Percentiles rank a stretch among this genome's conserved stretches.
phyloP scores from a whole-genome alignment of 2,888 invertebrate species.

The Tenthredo mesomela region DNA sequence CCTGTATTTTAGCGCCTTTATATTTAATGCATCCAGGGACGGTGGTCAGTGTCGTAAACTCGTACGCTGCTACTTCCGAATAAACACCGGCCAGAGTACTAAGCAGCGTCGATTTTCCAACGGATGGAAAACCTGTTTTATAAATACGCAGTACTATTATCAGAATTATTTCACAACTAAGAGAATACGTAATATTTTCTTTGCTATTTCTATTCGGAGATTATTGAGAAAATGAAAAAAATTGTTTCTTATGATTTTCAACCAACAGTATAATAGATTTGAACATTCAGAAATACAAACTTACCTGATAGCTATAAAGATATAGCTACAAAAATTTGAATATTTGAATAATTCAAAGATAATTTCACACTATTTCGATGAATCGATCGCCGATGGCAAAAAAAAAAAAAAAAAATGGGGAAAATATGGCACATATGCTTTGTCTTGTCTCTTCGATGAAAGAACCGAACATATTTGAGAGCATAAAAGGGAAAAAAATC shows the following conservation, averaged over 20 bases:
- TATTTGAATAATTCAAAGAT: not conserved
- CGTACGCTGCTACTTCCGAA: conserved; percentile 99
- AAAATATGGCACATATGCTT: not conserved
- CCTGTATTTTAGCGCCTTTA: conserved; percentile 99
- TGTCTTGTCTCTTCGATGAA: not conserved
- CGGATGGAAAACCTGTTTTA: conserved; percentile 94
- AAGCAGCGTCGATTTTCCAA: conserved; percentile 98
- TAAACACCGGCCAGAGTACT: conserved; percentile 99
- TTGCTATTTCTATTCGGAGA: not conserved
- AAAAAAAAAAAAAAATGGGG: not conserved
- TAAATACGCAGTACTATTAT: not conserved
- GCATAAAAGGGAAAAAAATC: not conserved
- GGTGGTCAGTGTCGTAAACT: conserved; percentile 99
- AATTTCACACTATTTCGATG: not conserved
- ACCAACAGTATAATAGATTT: no score
- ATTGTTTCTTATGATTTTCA: no score
- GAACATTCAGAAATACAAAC: no score
- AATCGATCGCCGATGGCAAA: not conserved
- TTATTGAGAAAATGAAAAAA: no score
- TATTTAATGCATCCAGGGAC: conserved; percentile 99
- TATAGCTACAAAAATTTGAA: not conserved
- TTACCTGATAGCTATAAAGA: no score
- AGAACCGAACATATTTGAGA: not conserved
- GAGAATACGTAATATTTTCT: not conserved
- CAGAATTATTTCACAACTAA: not conserved